Conservation (phyloP, 2,797 vertebrate species). For the Okamejei kenojei region DNA sequence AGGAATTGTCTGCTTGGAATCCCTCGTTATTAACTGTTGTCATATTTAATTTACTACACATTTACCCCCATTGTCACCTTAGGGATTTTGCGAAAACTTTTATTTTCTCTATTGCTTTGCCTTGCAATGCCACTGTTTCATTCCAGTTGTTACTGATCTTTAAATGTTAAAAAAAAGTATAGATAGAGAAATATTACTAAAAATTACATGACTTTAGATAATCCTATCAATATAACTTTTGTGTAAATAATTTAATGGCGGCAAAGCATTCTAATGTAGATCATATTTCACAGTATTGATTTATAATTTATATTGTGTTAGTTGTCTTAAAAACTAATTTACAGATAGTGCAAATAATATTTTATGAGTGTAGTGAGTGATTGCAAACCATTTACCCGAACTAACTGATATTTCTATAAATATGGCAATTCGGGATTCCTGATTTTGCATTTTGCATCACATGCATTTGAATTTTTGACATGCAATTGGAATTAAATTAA, state of each 20-base stretch:
- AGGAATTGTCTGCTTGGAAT: not conserved
- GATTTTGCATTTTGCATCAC: not conserved
- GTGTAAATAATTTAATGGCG: not conserved
- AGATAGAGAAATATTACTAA: too few species aligned
- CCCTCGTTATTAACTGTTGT: not conserved
- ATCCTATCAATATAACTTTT: not conserved
- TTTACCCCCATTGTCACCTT: not conserved
- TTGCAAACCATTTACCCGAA: not conserved
- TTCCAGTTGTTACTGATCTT: not conserved
- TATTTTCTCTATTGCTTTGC: not conserved
- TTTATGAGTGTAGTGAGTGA: not conserved
- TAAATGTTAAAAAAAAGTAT: not conserved
- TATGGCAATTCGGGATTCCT: not conserved
- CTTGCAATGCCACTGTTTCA: not conserved
- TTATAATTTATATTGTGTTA: not conserved
- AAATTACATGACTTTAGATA: not conserved
- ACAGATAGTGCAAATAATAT: not conserved
- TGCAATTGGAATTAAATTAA: not conserved
- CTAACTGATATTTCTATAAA: not conserved
- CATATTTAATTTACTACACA: not conserved
- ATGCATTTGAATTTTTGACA: not conserved
- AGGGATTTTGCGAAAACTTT: not conserved
- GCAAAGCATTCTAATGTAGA: not conserved
- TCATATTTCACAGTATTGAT: not conserved
- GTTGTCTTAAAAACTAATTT: not conserved